Evolutionary conservation across 1,140 invertebrate genomes (phyloP).

Genomic region (Halictus rubicundus): DNA sequence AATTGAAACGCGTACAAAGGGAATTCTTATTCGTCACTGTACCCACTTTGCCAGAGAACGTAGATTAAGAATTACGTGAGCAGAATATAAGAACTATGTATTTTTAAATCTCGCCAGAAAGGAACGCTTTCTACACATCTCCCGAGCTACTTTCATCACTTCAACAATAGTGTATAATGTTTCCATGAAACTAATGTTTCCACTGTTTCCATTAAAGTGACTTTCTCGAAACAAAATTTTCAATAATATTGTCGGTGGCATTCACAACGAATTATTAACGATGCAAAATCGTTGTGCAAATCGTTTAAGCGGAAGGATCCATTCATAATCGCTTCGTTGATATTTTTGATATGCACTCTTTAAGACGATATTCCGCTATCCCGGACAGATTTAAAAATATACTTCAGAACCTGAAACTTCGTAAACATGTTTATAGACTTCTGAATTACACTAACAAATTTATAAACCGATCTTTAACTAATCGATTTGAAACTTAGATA

Average conservation of each 20-base stretch:
- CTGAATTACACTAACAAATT: too few relatives aligned
- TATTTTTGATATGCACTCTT: too few relatives aligned
- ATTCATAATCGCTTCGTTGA: too few relatives aligned
- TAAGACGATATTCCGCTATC: too few relatives aligned
- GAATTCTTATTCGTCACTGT: neutral
- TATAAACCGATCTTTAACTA: too few relatives aligned
- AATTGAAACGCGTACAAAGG: conserved; percentile 1
- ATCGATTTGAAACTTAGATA: too few relatives aligned
- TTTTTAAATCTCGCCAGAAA: neutral
- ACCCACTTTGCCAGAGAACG: neutral
- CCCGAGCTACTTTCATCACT: neutral
- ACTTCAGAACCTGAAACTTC: too few relatives aligned
- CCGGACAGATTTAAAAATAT: too few relatives aligned
- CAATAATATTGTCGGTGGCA: neutral
- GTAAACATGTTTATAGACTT: too few relatives aligned
- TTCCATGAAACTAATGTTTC: neutral
- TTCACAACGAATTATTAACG: neutral
- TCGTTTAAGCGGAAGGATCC: too few relatives aligned
- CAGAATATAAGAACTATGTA: neutral
- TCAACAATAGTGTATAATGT: neutral
- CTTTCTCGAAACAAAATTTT: neutral
- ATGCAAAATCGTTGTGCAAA: too few relatives aligned
- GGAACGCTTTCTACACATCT: neutral
- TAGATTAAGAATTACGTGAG: conserved; percentile 1
- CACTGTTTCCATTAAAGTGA: too few relatives aligned